Percentiles rank a stretch among this genome's conserved stretches.
These are phyloP conservation scores for Peromyscus eremicus DNA, from an alignment of 2,797 vertebrate species.

Conservation along the genomic window DNA sequence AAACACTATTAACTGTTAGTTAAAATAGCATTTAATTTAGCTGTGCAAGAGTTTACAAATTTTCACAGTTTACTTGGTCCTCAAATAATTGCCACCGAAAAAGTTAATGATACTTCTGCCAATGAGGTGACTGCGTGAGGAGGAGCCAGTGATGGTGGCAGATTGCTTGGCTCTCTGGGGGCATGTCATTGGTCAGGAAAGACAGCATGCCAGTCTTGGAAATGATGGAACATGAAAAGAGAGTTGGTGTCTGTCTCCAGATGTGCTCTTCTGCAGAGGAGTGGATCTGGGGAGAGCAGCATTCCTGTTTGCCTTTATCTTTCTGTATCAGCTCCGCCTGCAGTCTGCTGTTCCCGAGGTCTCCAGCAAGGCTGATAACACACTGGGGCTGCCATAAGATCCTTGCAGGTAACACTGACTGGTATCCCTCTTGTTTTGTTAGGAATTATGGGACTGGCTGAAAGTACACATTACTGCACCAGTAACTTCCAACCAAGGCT, in stretches of 20 bases:
- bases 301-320: background rate
- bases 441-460: background rate
- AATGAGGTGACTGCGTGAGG: conserved; percentile 68
- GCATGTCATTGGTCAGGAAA: conserved; percentile 46
- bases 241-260: background rate
- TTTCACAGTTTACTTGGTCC: conserved; percentile 89
- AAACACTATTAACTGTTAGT: conserved; percentile 94
- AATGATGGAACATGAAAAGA: background rate
- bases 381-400: background rate
- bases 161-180: background rate
- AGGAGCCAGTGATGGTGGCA: background rate
- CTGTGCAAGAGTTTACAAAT: conserved; percentile 89
- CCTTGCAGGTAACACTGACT: background rate
- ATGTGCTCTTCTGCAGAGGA: background rate
- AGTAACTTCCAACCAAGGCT: conserved; percentile 12
- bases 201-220: background rate
- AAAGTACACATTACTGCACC: conserved; percentile 21
- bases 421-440: conserved; percentile 11
- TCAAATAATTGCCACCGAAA: conserved; percentile 86
- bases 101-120: conserved; percentile 83
- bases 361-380: background rate
- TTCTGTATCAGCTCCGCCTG: background rate
- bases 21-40: conserved; percentile 94
- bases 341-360: background rate
- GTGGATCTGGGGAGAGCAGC: background rate